Base-by-base conservation (phyloP, 1,140 invertebrate genomes). In the Daktulosphaira vitifoliae region DNA sequence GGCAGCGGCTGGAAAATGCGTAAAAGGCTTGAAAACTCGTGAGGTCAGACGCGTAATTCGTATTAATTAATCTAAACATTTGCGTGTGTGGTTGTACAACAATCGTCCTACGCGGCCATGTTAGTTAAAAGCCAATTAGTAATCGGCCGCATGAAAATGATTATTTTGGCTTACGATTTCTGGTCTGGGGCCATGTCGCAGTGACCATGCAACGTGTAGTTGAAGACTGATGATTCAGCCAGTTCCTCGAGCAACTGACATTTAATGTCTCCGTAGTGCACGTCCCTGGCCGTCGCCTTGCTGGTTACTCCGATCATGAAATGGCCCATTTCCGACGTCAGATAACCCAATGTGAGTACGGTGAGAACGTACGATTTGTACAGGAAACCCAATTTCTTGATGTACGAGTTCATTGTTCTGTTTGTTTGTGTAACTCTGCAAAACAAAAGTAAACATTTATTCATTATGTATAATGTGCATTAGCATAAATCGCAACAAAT, bases 261-360 rank as follows among this genome's bases (percentile, higher is more conserved):
- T 5, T 85, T 81, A 71, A 87, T 85, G 75, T 96, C 91, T 4
- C 92, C 91, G 71, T 90, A 96, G 70, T 92, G 85, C 44, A 95
- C 75, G 72, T 90, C 88, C 29, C 82, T 81, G 4, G 89, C 88
- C 20, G 87, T 88, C 65, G 84, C 84, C 73, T 90, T 89, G 49
- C 87, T 90, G 22, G 89, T 90, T 1, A 89, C 87, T 68, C 89
- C 90, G 69, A 92, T 90, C 59, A 92, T 76, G 76, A 89, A 92
- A 76, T 92, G 90, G 6, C 89, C 88, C 53, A 92, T 75, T 75
- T 92, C 89, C 20, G 87, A 89, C 1, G 91, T 75, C 11, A 91
- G 82, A 73, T 91, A 92, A 67, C 88, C 88, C 38, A 89, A 73
- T 15, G 88, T 87, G 38, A 92, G 81, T 48, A 92, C 75, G 3